Percentiles rank a stretch among this genome's conserved stretches.
Evolutionary conservation across 2,797 vertebrate species (phyloP).

Genomic region (Amniataba percoides): DNA sequence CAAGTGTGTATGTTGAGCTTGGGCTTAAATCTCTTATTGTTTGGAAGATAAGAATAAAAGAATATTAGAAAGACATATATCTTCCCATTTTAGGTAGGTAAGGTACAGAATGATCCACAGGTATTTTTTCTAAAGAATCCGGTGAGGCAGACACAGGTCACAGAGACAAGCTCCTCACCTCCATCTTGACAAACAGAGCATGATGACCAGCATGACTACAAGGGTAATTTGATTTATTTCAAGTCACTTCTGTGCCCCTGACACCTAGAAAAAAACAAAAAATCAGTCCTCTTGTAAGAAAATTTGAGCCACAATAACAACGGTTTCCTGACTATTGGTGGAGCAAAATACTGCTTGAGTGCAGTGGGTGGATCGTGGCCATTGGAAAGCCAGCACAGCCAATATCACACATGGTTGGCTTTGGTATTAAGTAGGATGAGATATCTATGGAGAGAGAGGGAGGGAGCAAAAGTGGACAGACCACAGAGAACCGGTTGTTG

Average conservation of each 20-base stretch:
- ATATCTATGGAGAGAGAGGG: slow-evolving; percentile 53
- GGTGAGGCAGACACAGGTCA: not conserved
- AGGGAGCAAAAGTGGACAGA: slow-evolving; percentile 44
- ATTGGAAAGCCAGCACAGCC: slow-evolving; percentile 66
- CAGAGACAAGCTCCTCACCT: slow-evolving; percentile 23
- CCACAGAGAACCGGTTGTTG: slow-evolving; percentile 30
- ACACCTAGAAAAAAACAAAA: slow-evolving; percentile 34
- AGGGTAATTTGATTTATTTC: slow-evolving; percentile 55
- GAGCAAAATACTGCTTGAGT: slow-evolving; percentile 49
- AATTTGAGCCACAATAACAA: slow-evolving; percentile 42
- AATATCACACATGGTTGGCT: slow-evolving; percentile 80
- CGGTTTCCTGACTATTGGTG: slow-evolving; percentile 55
- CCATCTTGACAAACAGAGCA: slow-evolving; percentile 30
- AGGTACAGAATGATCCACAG: not conserved
- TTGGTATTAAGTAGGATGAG: slow-evolving; percentile 72
- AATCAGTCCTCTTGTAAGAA: slow-evolving; percentile 31
- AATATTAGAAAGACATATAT: not conserved
- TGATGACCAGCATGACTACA: slow-evolving; percentile 33
- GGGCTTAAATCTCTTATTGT: slow-evolving; percentile 10
- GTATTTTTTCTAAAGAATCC: not conserved
- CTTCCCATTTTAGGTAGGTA: not conserved
- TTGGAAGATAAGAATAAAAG: slow-evolving; percentile 7
- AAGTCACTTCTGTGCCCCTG: slow-evolving; percentile 31
- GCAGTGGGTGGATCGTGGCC: slow-evolving; percentile 58
- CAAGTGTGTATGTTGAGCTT: not conserved